Evolutionary conservation across 2,888 invertebrate genomes (phyloP).

Genomic region (Mythimna lalbum): DNA sequence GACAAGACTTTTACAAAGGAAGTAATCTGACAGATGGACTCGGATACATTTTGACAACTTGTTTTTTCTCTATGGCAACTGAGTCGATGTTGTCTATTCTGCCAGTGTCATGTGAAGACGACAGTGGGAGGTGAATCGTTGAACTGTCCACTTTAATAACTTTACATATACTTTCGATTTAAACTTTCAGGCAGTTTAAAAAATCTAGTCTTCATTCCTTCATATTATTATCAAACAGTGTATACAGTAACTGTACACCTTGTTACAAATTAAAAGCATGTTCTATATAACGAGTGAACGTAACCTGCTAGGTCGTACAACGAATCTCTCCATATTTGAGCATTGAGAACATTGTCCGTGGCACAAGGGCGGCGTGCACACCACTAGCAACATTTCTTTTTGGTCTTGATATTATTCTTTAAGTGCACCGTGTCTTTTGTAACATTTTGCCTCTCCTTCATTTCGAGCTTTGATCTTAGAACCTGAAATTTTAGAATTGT

Average conservation of each 20-base stretch:
- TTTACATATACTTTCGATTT: background rate
- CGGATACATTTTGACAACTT: background rate
- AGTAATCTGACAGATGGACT: slow-evolving; percentile 1
- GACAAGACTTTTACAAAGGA: slow-evolving; percentile 8
- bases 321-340: slow-evolving; percentile 86
- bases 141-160: no score
- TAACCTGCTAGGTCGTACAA: slow-evolving; percentile 85
- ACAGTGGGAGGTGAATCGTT: no score
- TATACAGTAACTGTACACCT: slow-evolving; percentile 12
- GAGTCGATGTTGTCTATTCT: no score
- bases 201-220: slow-evolving; percentile 12
- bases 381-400: slow-evolving; percentile 92
- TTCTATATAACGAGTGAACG: slow-evolving; percentile 35
- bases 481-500: slow-evolving; percentile 91
- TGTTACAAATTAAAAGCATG: slow-evolving; percentile 30
- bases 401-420: slow-evolving; percentile 92
- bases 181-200: background rate
- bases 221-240: slow-evolving; percentile 14
- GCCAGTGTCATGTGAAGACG: no score
- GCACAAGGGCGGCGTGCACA: slow-evolving; percentile 72
- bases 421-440: slow-evolving; percentile 94
- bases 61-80: no score
- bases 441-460: slow-evolving; percentile 93
- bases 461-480: slow-evolving; percentile 95
- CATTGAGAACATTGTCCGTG: slow-evolving; percentile 85